Percentiles rank a stretch among this genome's conserved stretches.
phyloP scores from a whole-genome alignment of 30 jellyfish, hydroid and myxozoan genomes.

The Hydra vulgaris region DNA sequence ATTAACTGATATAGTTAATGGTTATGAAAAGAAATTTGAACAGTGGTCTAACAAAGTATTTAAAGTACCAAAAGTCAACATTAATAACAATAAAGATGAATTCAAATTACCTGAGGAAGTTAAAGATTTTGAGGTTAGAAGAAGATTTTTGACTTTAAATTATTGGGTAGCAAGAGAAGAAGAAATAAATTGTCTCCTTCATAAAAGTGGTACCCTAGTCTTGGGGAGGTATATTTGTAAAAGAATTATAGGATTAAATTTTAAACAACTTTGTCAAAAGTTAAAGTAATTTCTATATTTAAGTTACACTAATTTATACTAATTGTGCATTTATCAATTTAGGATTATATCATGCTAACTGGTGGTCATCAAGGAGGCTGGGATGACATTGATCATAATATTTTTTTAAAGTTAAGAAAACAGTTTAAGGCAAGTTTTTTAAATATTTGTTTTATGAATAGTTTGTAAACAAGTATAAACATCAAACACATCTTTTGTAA shows the following conservation, averaged over 20 bases:
- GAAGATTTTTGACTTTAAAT: neutral
- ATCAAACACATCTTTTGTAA: too few relatives aligned
- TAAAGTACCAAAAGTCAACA: constrained; percentile 1
- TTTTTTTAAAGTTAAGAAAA: constrained; percentile 53
- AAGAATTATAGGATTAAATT: too few relatives aligned
- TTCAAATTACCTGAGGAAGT: constrained; percentile 64
- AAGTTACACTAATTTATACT: too few relatives aligned
- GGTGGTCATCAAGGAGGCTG: constrained; percentile 97
- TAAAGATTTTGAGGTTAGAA: constrained; percentile 57
- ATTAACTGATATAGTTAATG: constrained; percentile 29
- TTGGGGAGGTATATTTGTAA: too few relatives aligned
- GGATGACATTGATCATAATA: constrained; percentile 88
- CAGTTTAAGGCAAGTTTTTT: constrained; percentile 39
- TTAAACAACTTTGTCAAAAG: too few relatives aligned
- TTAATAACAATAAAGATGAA: constrained; percentile 14
- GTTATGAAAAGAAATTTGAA: constrained; percentile 46
- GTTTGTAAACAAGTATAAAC: too few relatives aligned
- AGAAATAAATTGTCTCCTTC: too few relatives aligned
- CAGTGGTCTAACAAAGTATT: constrained; percentile 37
- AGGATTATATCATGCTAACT: constrained; percentile 60
- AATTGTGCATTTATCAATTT: too few relatives aligned
- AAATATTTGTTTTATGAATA: neutral
- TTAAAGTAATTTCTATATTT: too few relatives aligned
- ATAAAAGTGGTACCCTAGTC: too few relatives aligned
- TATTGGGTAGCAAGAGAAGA: too few relatives aligned